A percentile compares a stretch with the other conserved stretches of the same genome.
These are phyloP conservation scores for Stictocephala bisonia DNA, from an alignment of 2,888 invertebrate genomes.

Conservation along the genomic window DNA sequence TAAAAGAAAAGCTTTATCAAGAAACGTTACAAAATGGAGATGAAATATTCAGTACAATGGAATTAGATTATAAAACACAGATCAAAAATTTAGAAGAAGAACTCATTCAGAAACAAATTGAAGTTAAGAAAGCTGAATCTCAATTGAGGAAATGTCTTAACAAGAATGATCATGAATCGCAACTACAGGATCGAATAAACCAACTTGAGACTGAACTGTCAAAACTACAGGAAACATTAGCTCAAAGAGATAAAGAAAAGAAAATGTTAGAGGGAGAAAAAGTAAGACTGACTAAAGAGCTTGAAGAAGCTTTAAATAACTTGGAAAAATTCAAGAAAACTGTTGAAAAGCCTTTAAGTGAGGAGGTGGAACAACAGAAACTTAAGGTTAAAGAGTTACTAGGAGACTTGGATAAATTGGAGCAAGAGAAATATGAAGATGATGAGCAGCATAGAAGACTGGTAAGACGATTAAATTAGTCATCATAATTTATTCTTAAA, in stretches of 20 bases:
- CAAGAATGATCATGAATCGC: constrained; percentile 50
- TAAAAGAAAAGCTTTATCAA: constrained; percentile 75
- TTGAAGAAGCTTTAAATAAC: constrained; percentile 68
- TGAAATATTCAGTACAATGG: constrained; percentile 77
- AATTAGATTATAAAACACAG: constrained; percentile 72
- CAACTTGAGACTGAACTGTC: constrained; percentile 69
- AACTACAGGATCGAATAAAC: constrained; percentile 62
- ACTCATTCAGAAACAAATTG: constrained; percentile 67
- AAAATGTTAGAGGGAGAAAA: constrained; percentile 66
- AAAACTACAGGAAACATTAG: constrained; percentile 68
- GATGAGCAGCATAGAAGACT: constrained; percentile 66
- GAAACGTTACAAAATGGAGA: constrained; percentile 79
- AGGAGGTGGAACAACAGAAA: constrained; percentile 29
- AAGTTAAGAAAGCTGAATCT: constrained; percentile 68
- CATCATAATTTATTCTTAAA: too few species aligned
- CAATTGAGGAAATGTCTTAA: constrained; percentile 63
- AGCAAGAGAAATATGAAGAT: constrained; percentile 66
- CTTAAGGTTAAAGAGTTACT: constrained; percentile 13
- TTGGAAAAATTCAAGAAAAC: constrained; percentile 67
- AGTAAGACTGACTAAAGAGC: constrained; percentile 63
- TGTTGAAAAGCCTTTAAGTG: constrained; percentile 62
- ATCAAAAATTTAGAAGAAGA: constrained; percentile 70
- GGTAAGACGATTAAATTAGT: constrained; percentile 42
- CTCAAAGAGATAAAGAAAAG: constrained; percentile 53
- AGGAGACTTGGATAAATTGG: constrained; percentile 60